Conservation (phyloP, 2,888 invertebrate species). For the Ectobius pallidus region DNA sequence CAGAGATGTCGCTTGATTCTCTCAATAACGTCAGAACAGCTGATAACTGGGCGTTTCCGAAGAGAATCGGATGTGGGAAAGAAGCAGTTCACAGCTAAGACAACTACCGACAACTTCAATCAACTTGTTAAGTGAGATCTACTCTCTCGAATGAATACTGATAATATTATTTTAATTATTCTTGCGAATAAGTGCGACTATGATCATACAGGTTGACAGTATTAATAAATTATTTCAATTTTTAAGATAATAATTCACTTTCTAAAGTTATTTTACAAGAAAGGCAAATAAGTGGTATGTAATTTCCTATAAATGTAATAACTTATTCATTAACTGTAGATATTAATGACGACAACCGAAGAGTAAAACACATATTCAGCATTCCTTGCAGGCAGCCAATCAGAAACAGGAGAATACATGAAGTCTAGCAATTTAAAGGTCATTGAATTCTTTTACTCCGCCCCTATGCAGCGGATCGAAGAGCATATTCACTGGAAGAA, state of each 20-base stretch:
- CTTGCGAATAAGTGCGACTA: background rate
- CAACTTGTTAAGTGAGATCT: too few relatives aligned
- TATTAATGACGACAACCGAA: background rate
- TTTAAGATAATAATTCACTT: too few relatives aligned
- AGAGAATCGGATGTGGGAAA: background rate
- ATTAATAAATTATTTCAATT: background rate
- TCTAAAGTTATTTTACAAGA: too few relatives aligned
- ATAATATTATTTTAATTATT: too few relatives aligned
- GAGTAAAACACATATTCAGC: background rate
- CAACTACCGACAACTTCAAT: too few relatives aligned
- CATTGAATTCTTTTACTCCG: constrained; percentile 33
- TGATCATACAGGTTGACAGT: background rate
- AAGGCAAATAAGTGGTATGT: background rate
- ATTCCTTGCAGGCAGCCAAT: constrained; percentile 16
- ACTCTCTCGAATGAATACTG: too few relatives aligned
- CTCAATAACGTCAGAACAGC: too few relatives aligned
- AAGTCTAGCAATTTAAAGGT: constrained; percentile 29
- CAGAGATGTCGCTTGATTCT: too few relatives aligned
- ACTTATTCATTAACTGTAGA: background rate
- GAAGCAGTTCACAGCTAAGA: too few relatives aligned
- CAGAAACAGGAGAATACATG: constrained; percentile 3
- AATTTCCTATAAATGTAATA: background rate
- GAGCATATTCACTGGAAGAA: background rate
- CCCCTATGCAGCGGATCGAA: background rate
- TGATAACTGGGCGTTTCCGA: constrained; percentile 18